Percentiles rank a stretch among this genome's conserved stretches.
phyloP scores from a whole-genome alignment of 2,113 vertebrate genomes.

The Otolemur garnettii region DNA sequence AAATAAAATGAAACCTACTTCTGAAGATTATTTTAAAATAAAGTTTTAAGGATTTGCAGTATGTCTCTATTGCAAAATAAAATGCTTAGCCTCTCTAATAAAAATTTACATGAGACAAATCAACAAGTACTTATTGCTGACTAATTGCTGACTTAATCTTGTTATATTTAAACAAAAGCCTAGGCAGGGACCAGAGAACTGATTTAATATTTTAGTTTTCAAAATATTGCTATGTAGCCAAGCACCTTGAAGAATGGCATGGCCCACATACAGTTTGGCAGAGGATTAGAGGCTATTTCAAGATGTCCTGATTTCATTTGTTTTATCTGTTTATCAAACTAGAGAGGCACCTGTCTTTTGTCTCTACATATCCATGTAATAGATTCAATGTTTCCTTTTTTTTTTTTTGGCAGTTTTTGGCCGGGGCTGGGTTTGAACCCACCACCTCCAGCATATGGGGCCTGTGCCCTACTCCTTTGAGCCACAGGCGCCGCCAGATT shows the following conservation, averaged over 20 bases:
- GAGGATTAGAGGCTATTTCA: background rate
- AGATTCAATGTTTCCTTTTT: background rate
- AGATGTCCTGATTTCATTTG: conserved; percentile 15
- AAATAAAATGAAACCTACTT: conserved; percentile 16
- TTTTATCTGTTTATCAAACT: conserved; percentile 46
- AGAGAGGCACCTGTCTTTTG: background rate
- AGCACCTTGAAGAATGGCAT: background rate
- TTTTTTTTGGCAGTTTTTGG: too few relatives aligned
- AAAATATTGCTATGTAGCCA: conserved; percentile 39
- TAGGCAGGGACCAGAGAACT: background rate
- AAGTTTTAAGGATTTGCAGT: conserved; percentile 27
- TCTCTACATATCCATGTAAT: background rate
- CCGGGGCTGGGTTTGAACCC: too few relatives aligned
- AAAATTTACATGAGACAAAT: background rate
- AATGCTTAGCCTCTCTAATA: conserved; percentile 42
- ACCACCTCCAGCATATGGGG: too few relatives aligned
- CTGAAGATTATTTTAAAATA: conserved; percentile 56
- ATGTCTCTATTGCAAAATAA: conserved; percentile 33
- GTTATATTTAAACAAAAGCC: background rate
- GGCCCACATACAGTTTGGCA: background rate
- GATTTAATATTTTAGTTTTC: conserved; percentile 53
- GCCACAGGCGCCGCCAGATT: too few relatives aligned
- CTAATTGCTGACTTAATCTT: background rate
- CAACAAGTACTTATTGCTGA: too few relatives aligned
- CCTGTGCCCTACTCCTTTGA: too few relatives aligned